A percentile compares a stretch with the other conserved stretches of the same genome.
Conservation (phyloP, 2,113 vertebrate genomes). For the Myotis brandtii region DNA sequence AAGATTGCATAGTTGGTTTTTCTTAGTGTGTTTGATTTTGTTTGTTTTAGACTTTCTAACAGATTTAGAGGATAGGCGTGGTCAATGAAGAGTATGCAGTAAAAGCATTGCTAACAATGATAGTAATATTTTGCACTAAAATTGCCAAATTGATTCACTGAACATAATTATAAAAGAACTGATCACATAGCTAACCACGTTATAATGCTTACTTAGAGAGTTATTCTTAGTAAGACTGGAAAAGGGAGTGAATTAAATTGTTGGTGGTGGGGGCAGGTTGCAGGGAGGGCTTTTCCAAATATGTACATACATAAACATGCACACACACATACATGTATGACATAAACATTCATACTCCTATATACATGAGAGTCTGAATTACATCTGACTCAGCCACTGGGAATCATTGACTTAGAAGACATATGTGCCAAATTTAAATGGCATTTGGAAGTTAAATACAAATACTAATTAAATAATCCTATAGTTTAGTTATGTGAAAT, state of each 20-base stretch:
- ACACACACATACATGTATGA: not conserved
- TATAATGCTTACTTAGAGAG: not conserved
- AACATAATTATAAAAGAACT: constrained; percentile 29
- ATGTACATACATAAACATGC: not conserved
- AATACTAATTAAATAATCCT: constrained; percentile 20
- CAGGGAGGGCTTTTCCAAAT: not conserved
- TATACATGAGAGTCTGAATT: not conserved
- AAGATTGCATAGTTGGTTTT: not conserved
- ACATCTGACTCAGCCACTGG: not conserved
- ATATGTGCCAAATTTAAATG: not conserved
- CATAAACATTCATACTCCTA: not conserved
- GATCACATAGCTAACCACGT: not conserved
- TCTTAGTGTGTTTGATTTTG: not conserved
- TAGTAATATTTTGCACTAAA: constrained; percentile 28
- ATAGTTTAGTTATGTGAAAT: constrained; percentile 34
- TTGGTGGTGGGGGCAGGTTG: not conserved
- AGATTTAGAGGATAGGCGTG: not conserved
- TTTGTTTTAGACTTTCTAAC: constrained; percentile 28
- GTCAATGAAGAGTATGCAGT: not conserved
- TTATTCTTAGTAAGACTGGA: not conserved
- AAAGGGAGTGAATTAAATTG: not conserved
- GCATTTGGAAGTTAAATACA: constrained; percentile 22
- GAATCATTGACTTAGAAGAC: not conserved
- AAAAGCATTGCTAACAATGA: not conserved
- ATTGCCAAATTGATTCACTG: not conserved